These are phyloP conservation scores for Meloidogyne chitwoodi DNA, from an alignment of 1,140 invertebrate genomes.

Conservation along the genomic window DNA sequence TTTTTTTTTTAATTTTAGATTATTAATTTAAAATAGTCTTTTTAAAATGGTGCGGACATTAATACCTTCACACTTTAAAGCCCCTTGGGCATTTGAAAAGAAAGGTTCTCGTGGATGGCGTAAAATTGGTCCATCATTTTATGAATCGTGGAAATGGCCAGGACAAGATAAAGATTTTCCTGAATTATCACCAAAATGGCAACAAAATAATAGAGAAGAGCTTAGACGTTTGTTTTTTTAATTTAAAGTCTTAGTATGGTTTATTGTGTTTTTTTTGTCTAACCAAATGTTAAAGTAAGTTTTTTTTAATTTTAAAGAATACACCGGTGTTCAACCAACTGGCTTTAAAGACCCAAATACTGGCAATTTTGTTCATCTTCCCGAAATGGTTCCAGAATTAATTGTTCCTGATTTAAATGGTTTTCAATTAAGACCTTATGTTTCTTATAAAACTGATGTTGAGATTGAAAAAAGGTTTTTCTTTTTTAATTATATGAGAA, in stretches of 20 bases:
- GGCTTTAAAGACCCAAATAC: slow-evolving; percentile 50
- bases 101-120: slow-evolving; percentile 45
- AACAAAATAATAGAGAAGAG: slow-evolving; percentile 34
- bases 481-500: background rate
- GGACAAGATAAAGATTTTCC: slow-evolving; percentile 55
- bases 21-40: background rate
- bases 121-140: slow-evolving; percentile 49
- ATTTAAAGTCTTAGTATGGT: no score
- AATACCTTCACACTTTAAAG: slow-evolving; percentile 32
- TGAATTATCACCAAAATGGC: slow-evolving; percentile 50
- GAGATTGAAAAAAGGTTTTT: slow-evolving; percentile 49
- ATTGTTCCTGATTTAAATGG: slow-evolving; percentile 81
- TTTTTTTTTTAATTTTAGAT: no score
- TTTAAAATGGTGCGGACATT: slow-evolving; percentile 43
- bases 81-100: slow-evolving; percentile 55
- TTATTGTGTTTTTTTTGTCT: no score
- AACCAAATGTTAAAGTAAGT: no score
- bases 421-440: slow-evolving; percentile 81
- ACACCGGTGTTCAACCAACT: slow-evolving; percentile 47
- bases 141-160: slow-evolving; percentile 45
- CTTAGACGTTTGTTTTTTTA: slow-evolving; percentile 22
- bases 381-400: slow-evolving; percentile 86
- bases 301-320: slow-evolving; percentile 49
- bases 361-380: slow-evolving; percentile 68
- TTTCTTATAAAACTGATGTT: slow-evolving; percentile 72